Evolutionary conservation across 1,140 invertebrate species (phyloP).

Genomic region (Bombus impatiens): DNA sequence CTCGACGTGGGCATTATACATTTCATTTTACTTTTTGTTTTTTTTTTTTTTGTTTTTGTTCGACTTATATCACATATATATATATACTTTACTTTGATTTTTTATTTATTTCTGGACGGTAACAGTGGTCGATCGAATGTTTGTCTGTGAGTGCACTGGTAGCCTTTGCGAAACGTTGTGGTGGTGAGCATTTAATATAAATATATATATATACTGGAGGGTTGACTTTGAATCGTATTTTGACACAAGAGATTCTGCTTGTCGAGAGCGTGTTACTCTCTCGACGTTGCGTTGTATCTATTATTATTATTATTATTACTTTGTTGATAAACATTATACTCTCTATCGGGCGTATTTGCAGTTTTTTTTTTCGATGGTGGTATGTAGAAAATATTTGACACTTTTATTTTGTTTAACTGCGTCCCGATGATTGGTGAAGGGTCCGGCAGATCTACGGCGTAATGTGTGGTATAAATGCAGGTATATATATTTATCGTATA

Average conservation of each 20-base stretch:
- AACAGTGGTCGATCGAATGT: constrained; percentile 81
- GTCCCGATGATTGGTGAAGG: constrained; percentile 74
- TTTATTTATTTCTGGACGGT: constrained; percentile 66
- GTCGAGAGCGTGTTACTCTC: constrained; percentile 39
- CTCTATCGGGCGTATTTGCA: constrained; percentile 45
- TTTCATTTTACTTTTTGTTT: constrained; percentile 18
- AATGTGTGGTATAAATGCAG: constrained; percentile 69
- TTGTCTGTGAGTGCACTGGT: constrained; percentile 82
- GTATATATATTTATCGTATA: constrained; percentile 39
- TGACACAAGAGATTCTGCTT: constrained; percentile 30
- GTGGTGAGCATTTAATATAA: constrained; percentile 68
- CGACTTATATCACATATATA: constrained; percentile 47
- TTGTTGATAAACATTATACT: constrained; percentile 8
- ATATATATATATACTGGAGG: constrained; percentile 39
- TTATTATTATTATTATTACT: background rate
- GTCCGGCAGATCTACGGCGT: constrained; percentile 79
- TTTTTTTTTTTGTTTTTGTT: constrained; percentile 39
- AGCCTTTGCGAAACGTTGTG: constrained; percentile 78
- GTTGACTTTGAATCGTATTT: constrained; percentile 44
- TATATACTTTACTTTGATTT: constrained; percentile 46
- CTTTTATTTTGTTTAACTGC: constrained; percentile 50
- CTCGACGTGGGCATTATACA: constrained; percentile 48
- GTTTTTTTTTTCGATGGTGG: constrained; percentile 41
- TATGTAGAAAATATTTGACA: constrained; percentile 58
- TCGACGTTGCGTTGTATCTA: constrained; percentile 48